Conservation (phyloP, 2,888 invertebrate genomes). For the Dendrolimus houi region DNA sequence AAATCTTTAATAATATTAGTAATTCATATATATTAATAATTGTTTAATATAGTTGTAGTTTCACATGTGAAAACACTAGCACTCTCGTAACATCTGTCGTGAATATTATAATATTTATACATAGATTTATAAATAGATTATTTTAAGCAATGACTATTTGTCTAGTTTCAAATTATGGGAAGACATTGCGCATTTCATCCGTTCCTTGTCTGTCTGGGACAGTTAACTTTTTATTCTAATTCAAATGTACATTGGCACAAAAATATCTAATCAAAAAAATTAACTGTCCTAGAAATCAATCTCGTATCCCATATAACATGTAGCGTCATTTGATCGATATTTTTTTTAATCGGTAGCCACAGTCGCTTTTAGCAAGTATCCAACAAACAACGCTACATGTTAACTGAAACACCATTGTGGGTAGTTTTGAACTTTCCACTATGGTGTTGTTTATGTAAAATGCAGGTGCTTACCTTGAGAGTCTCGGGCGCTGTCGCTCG, state of each 20-base stretch:
- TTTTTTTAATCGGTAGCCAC: background rate
- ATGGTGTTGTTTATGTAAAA: slow-evolving; percentile 9
- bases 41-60: slow-evolving; percentile 60
- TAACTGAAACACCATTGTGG: background rate
- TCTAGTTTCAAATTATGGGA: slow-evolving; percentile 72
- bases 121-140: slow-evolving; percentile 60
- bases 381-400: background rate
- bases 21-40: slow-evolving; percentile 64
- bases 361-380: too few species aligned
- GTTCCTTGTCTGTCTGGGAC: slow-evolving; percentile 67
- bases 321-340: slow-evolving; percentile 30
- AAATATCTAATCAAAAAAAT: slow-evolving; percentile 26
- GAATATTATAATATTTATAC: slow-evolving; percentile 58
- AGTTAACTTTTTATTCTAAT: slow-evolving; percentile 42
- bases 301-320: slow-evolving; percentile 55
- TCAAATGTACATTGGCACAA: slow-evolving; percentile 1
- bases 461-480: slow-evolving; percentile 87
- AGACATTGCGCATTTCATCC: slow-evolving; percentile 77
- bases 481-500: slow-evolving; percentile 91
- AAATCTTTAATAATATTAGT: slow-evolving; percentile 60
- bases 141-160: slow-evolving; percentile 69
- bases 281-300: slow-evolving; percentile 55
- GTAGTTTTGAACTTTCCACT: background rate
- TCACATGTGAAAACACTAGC: slow-evolving; percentile 77
- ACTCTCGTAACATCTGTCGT: slow-evolving; percentile 69